Evolutionary conservation across 2,888 invertebrate species (phyloP), one percentile per base, ranked within the genome.

Genomic region (Cephus pulcher): DNA sequence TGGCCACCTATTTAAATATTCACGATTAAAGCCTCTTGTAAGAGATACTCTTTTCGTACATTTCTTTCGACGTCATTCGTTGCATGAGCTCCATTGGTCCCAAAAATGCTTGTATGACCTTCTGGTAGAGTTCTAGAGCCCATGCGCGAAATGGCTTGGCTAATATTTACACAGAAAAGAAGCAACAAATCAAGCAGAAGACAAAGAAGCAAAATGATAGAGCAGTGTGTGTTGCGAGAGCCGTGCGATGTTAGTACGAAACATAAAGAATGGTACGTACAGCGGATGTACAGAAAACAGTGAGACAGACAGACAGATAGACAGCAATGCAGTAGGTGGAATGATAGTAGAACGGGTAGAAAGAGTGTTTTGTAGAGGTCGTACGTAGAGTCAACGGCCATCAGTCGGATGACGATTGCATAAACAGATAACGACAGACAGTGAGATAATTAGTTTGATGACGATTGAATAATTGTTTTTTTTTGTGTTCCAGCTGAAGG

Each of bases 241-340:
- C 34, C 71, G 71, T 71, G 71, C 34, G 71, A 71, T 71, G 71
- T 33, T 71, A 71, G 23, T 71, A 32, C 32, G 56, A 71, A 34
- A 34, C 23, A 71, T 71, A 71, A 71, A 32, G 71, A 71, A 34
- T 33, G 71, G 71, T 71, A 71, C 71, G 71, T 71, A 71, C 71
- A 71, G 34, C 33, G 71, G 33, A 34, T 56, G 56, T 56, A 56
- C 56, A 32, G 71, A 34, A 71, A 71, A 71, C 71, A 34, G 32
- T 32, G 34, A 71, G 34, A 34, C 71, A 34, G 71, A 71, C 71
- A 71, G 71, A 71, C 71, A 71, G 71, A 71, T 71, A 71, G 32
- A 71, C 33, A 34, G 33, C 33, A 71, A 34, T 34, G 33, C 71
- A 71, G 71, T 56, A 23, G 23, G 56, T 56, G 56, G 56, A 56